Conservation (phyloP, 2,113 vertebrate genomes). For the Oreochromis tanganicae region DNA sequence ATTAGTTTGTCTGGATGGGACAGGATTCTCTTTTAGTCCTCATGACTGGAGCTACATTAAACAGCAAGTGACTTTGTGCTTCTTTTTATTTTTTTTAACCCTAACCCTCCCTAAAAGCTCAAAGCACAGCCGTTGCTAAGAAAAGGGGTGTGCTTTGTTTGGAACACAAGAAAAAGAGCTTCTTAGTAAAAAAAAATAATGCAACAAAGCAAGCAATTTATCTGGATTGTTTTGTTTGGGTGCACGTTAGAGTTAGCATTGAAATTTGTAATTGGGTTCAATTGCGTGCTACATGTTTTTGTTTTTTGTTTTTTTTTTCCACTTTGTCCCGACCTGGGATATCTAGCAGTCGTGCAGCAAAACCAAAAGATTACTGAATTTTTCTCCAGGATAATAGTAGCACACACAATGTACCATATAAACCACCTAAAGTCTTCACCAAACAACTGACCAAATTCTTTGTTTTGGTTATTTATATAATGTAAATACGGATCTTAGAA, state of each 20-base stretch:
- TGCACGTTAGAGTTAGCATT: background rate
- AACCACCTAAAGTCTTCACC: background rate
- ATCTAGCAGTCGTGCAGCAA: background rate
- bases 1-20: background rate
- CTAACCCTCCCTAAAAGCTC: background rate
- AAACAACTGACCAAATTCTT: background rate
- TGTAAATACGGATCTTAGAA: slow-evolving; percentile 46
- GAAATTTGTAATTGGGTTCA: background rate
- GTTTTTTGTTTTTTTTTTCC: background rate
- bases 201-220: background rate
- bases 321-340: background rate
- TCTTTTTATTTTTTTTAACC: background rate
- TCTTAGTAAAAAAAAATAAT: background rate
- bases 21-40: background rate
- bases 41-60: background rate
- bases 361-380: background rate
- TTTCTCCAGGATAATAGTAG: background rate
- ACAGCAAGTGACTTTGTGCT: background rate
- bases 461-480: slow-evolving; percentile 22
- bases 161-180: background rate
- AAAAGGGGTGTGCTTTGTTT: background rate
- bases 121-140: background rate
- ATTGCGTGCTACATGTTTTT: background rate
- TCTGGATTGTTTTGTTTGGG: background rate
- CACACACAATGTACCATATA: background rate